A percentile compares a stretch with the other conserved stretches of the same genome.
Evolutionary conservation across 2,113 vertebrate species (phyloP).

Genomic region (Oncorhynchus kisutch): DNA sequence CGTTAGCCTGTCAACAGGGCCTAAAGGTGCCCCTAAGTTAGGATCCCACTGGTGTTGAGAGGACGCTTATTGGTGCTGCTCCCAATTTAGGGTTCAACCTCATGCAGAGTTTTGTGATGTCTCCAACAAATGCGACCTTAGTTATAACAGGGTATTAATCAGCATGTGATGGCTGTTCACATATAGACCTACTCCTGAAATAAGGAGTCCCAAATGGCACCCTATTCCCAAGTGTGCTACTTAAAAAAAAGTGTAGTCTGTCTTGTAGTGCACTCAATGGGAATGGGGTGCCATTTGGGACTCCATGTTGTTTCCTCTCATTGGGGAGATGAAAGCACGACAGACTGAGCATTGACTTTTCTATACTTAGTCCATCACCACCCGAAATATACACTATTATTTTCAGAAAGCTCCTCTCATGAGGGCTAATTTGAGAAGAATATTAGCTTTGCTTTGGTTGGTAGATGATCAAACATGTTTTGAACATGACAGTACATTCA

Average conservation of each 20-base stretch:
- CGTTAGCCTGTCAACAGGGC: no score
- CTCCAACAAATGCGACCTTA: not conserved
- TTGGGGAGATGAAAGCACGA: slow-evolving; percentile 11
- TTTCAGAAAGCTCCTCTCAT: slow-evolving; percentile 29
- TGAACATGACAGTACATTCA: not conserved
- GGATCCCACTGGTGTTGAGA: not conserved
- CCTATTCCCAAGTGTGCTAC: no score
- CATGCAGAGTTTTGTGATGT: not conserved
- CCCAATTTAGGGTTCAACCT: not conserved
- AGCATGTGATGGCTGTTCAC: slow-evolving; percentile 2
- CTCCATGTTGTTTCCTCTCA: not conserved
- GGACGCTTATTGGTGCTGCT: not conserved
- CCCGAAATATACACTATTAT: slow-evolving; percentile 35
- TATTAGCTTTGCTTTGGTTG: slow-evolving; percentile 22
- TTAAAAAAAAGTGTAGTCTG: no score
- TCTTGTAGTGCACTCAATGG: no score
- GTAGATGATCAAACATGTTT: not conserved
- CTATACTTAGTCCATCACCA: slow-evolving; percentile 46
- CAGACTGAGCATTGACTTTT: slow-evolving; percentile 43
- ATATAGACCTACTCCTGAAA: slow-evolving; percentile 23
- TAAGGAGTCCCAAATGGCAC: not conserved
- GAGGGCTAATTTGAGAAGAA: slow-evolving; percentile 66
- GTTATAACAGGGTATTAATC: not conserved
- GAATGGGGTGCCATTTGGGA: no score
- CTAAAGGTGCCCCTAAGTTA: no score